These are phyloP conservation scores for Campoplex nolae DNA, from an alignment of 2,888 invertebrate species.

Conservation along the genomic window DNA sequence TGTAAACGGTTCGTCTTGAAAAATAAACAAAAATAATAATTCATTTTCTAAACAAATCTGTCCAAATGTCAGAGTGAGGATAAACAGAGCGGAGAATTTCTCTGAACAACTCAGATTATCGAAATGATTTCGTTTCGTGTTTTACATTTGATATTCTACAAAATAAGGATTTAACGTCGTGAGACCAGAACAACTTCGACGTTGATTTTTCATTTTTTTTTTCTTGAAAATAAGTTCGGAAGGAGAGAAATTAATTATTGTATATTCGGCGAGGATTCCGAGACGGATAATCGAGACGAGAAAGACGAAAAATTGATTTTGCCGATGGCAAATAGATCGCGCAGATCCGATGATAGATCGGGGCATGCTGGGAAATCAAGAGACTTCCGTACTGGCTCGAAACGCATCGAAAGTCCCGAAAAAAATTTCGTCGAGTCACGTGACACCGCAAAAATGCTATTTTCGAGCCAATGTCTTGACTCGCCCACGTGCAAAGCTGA, in stretches of 20 bases:
- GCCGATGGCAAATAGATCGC: conserved; percentile 54
- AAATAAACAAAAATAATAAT: neutral
- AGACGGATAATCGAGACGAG: neutral
- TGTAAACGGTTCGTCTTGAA: neutral
- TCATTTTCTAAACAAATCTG: neutral
- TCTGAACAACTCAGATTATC: neutral
- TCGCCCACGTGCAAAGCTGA: conserved; percentile 57
- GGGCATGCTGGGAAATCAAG: conserved; percentile 13
- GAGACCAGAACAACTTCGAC: neutral
- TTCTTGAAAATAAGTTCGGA: neutral
- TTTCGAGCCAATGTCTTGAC: neutral
- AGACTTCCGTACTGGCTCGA: neutral
- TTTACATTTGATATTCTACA: conserved; percentile 75
- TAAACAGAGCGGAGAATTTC: neutral
- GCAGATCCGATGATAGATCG: conserved; percentile 15
- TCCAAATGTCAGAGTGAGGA: neutral
- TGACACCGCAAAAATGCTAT: neutral
- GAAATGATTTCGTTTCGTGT: conserved; percentile 67
- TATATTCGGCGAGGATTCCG: neutral
- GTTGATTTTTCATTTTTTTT: neutral
- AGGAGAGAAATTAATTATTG: neutral
- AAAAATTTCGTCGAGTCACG: neutral
- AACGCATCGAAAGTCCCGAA: neutral
- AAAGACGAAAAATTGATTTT: neutral
- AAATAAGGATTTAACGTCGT: conserved; percentile 72